Evolutionary conservation across 2,797 vertebrate genomes (phyloP).

Genomic region (Staurois parvus): DNA sequence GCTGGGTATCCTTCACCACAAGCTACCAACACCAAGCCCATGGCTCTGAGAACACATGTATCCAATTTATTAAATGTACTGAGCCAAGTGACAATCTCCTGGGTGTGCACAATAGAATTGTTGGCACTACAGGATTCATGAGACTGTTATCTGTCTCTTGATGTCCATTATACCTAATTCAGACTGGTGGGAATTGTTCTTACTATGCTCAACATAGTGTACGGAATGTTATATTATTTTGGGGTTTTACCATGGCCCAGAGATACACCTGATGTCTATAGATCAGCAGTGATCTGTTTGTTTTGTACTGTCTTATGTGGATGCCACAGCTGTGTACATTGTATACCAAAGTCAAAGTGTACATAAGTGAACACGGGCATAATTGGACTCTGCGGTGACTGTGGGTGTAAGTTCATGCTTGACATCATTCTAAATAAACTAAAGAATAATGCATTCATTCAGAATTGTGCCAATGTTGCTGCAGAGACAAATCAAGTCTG

Average conservation of each 20-base stretch:
- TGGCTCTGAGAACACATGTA: neutral
- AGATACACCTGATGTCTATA: neutral
- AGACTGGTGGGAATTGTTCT: neutral
- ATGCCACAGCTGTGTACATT: neutral
- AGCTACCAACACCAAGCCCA: neutral
- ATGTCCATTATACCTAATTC: neutral
- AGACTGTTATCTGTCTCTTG: neutral
- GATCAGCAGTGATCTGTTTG: neutral
- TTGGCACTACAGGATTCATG: neutral
- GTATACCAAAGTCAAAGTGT: neutral
- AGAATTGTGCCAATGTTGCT: neutral
- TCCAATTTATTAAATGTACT: neutral
- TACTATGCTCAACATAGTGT: neutral
- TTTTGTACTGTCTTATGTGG: neutral
- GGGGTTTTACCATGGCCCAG: neutral
- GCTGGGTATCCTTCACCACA: neutral
- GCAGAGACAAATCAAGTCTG: neutral
- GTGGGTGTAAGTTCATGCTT: neutral
- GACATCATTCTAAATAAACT: neutral
- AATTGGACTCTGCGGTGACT: neutral
- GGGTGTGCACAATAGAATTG: neutral
- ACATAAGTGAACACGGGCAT: neutral
- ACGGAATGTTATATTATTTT: neutral
- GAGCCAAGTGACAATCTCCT: neutral
- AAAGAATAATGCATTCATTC: neutral